Percentiles rank a stretch among this genome's conserved stretches.
Evolutionary conservation across 2,888 invertebrate genomes (phyloP).

Genomic region (Pammene fasciana): DNA sequence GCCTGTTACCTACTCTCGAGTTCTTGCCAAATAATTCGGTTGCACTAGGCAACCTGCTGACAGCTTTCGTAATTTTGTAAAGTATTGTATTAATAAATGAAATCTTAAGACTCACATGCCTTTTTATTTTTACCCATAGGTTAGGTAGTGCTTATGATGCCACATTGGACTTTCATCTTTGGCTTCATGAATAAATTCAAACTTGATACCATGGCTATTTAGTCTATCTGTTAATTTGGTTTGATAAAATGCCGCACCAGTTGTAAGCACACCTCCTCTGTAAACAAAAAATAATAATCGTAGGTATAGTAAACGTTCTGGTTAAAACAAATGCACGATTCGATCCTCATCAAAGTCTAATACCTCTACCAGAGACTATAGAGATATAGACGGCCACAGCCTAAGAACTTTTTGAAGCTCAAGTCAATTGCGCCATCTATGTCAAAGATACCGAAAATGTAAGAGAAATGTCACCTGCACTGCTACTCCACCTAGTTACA

Average conservation of each 20-base stretch:
- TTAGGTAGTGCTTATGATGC: no score
- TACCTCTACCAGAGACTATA: no score
- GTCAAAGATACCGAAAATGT: no score
- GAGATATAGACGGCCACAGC: no score
- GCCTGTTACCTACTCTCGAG: constrained; percentile 16
- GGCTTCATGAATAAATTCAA: not conserved
- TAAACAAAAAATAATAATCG: not conserved
- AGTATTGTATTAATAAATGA: constrained; percentile 42
- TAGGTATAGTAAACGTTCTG: not conserved
- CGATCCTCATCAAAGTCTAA: no score
- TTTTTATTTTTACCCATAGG: constrained; percentile 18
- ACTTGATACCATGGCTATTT: not conserved
- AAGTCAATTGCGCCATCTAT: no score
- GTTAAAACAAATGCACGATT: no score
- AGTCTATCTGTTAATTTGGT: not conserved
- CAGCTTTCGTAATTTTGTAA: constrained; percentile 44
- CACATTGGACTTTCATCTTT: not conserved
- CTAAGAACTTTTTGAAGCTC: no score
- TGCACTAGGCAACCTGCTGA: constrained; percentile 34
- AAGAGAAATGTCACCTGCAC: no score
- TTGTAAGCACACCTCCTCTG: constrained; percentile 3
- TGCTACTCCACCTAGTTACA: no score
- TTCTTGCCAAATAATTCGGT: constrained; percentile 43
- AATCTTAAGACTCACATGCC: constrained; percentile 36
- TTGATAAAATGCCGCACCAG: not conserved